Percentiles rank a stretch among this genome's conserved stretches.
These are phyloP conservation scores for Proctacanthus coquilletti DNA, from an alignment of 1,140 invertebrate species.

Conservation along the genomic window DNA sequence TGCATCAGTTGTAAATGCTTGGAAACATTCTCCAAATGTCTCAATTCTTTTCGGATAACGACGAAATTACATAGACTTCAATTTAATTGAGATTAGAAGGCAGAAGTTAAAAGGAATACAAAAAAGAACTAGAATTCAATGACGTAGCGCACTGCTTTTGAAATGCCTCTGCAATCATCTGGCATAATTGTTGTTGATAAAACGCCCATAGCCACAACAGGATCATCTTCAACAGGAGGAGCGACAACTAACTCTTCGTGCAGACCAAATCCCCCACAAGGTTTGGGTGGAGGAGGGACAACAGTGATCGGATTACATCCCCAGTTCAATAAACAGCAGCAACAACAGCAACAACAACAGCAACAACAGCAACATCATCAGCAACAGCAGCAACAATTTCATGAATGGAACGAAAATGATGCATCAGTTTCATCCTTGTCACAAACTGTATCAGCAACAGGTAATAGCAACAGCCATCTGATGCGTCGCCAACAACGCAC, in stretches of 20 bases:
- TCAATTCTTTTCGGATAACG: not conserved
- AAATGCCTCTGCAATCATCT: constrained; percentile 10
- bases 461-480: constrained; percentile 2
- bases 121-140: constrained; percentile 1
- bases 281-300: too few relatives aligned
- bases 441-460: constrained; percentile 3
- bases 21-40: not conserved
- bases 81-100: not conserved
- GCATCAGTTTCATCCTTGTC: not conserved
- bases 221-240: not conserved
- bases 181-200: constrained; percentile 12
- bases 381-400: constrained; percentile 6
- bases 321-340: not conserved
- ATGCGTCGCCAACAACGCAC: constrained; percentile 3
- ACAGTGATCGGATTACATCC: too few relatives aligned
- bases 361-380: constrained; percentile 5
- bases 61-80: not conserved
- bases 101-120: not conserved
- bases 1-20: not conserved
- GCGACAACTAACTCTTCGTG: not conserved
- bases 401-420: constrained; percentile 6
- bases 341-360: constrained; percentile 1
- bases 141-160: not conserved
- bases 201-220: constrained; percentile 1
- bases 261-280: too few relatives aligned